These are phyloP conservation scores for Oreohelix idahoensis DNA, from an alignment of 1,140 invertebrate species.

Conservation along the genomic window DNA sequence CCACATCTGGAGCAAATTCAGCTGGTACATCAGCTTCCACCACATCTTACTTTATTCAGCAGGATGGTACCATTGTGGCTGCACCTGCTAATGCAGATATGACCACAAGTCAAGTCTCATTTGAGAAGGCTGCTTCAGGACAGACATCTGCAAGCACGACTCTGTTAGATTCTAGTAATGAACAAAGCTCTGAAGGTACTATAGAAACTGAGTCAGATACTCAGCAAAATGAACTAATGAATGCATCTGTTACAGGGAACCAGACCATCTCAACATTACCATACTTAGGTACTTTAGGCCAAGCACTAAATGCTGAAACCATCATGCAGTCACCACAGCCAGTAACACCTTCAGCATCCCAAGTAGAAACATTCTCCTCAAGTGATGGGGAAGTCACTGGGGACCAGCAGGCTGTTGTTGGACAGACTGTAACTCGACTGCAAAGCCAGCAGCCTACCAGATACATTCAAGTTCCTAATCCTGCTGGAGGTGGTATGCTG, in stretches of 20 bases:
- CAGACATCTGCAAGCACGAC: not conserved
- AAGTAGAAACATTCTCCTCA: not conserved
- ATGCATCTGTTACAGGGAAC: not conserved
- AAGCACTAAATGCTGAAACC: not conserved
- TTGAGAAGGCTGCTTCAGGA: not conserved
- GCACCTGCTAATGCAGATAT: not conserved
- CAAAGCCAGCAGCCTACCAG: constrained; percentile 9
- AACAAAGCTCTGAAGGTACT: not conserved
- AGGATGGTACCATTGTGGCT: not conserved
- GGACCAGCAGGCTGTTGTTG: not conserved
- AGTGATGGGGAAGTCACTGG: not conserved
- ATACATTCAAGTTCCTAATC: constrained; percentile 33
- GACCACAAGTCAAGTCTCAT: not conserved
- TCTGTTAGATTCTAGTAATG: not conserved
- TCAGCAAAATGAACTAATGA: not conserved
- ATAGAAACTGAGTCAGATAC: not conserved
- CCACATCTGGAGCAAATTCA: constrained; percentile 4
- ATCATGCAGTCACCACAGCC: not conserved
- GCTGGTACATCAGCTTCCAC: not conserved
- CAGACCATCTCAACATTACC: constrained; percentile 11
- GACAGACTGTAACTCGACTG: not conserved
- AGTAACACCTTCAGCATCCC: not conserved
- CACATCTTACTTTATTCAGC: constrained; percentile 5
- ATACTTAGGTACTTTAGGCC: not conserved
- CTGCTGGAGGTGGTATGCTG: not conserved